Percentiles rank a stretch among this genome's conserved stretches.
phyloP scores from a whole-genome alignment of 2,888 invertebrate species.

The Deilephila elpenor region DNA sequence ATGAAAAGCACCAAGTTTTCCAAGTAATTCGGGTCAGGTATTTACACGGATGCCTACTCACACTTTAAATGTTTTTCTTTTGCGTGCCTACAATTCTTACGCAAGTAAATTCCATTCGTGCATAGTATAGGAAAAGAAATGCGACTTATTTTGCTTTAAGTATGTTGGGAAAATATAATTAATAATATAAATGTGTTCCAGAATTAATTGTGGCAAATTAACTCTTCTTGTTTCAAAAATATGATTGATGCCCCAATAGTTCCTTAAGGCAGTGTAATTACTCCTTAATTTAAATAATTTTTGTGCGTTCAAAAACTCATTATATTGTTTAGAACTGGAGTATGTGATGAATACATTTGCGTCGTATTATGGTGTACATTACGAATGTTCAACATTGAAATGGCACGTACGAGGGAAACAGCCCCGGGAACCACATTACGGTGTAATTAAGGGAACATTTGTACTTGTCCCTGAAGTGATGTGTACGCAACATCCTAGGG shows the following conservation, averaged over 20 bases:
- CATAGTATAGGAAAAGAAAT: background rate
- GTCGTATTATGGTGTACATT: slow-evolving; percentile 7
- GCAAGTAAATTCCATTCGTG: background rate
- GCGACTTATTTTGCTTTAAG: no score
- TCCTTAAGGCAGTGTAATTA: no score
- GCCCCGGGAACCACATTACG: background rate
- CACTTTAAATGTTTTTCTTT: background rate
- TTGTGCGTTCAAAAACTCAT: background rate
- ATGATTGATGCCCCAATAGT: no score
- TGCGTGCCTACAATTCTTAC: background rate
- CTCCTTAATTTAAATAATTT: no score
- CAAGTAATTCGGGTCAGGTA: slow-evolving; percentile 28
- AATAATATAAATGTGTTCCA: no score
- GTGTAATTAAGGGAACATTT: slow-evolving; percentile 11
- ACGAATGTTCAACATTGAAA: background rate
- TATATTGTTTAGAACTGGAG: no score
- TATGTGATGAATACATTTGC: background rate
- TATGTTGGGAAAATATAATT: no score
- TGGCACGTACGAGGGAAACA: background rate
- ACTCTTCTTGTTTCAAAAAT: no score
- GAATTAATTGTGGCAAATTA: no score
- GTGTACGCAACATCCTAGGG: no score
- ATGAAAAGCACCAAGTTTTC: slow-evolving; percentile 42
- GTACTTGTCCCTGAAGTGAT: background rate
- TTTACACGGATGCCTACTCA: slow-evolving; percentile 19